Evolutionary conservation across 2,797 vertebrate species (phyloP).

Genomic region (Onychomys arenicola): DNA sequence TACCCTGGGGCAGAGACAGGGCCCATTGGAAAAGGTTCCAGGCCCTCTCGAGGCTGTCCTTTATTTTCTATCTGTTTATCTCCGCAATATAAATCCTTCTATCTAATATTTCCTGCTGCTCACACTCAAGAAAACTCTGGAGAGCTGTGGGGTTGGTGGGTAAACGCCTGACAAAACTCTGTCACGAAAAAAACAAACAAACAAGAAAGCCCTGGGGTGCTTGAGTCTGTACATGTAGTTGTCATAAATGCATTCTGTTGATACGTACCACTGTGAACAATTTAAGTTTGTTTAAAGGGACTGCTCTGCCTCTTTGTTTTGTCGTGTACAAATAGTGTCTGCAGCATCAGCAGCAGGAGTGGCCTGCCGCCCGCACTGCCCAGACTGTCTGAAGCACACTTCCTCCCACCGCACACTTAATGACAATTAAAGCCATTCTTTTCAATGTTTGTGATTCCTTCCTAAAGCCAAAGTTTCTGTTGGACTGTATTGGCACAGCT

Average conservation of each 20-base stretch:
- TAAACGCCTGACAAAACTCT: too few species aligned
- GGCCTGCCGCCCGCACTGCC: constrained; percentile 86
- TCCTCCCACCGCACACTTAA: constrained; percentile 83
- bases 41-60: too few species aligned
- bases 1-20: too few species aligned
- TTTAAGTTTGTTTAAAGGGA: constrained; percentile 90
- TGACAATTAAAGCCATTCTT: constrained; percentile 91
- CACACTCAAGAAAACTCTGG: too few species aligned
- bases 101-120: too few species aligned
- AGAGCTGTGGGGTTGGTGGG: too few species aligned
- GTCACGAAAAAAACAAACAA: too few species aligned
- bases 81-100: too few species aligned
- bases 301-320: constrained; percentile 85
- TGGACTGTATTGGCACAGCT: constrained; percentile 73
- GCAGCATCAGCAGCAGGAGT: constrained; percentile 84
- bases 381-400: constrained; percentile 88
- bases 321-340: constrained; percentile 85
- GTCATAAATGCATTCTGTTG: constrained; percentile 87
- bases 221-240: constrained; percentile 86
- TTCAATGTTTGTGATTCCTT: constrained; percentile 88
- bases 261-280: constrained; percentile 90
- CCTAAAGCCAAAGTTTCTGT: constrained; percentile 88
- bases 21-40: too few species aligned
- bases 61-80: too few species aligned
- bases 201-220: constrained; percentile 88